Evolutionary conservation across 2,888 invertebrate genomes (phyloP).

Genomic region (Bimastos eiseni): DNA sequence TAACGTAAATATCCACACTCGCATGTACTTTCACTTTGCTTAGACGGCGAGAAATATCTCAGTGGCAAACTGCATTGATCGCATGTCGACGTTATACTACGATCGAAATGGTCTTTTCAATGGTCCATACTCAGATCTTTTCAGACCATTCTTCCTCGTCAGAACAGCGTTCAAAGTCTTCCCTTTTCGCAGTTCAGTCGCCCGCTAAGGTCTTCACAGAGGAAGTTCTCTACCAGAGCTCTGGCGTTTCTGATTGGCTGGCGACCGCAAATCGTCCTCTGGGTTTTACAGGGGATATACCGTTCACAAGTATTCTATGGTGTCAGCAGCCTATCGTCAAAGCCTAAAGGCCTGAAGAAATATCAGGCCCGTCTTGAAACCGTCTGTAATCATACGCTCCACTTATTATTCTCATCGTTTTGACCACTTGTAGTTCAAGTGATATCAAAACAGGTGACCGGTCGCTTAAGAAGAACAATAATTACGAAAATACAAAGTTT

Average conservation of each 20-base stretch:
- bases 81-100: too few relatives aligned
- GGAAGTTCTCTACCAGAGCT: not conserved
- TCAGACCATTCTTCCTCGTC: not conserved
- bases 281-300: conserved; percentile 13
- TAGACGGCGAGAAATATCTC: too few relatives aligned
- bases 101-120: too few relatives aligned
- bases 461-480: not conserved
- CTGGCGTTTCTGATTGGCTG: not conserved
- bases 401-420: not conserved
- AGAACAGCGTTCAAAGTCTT: not conserved
- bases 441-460: not conserved
- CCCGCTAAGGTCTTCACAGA: not conserved
- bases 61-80: too few relatives aligned
- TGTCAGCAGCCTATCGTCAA: not conserved
- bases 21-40: too few relatives aligned
- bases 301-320: not conserved
- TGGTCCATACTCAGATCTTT: not conserved
- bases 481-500: not conserved
- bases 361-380: not conserved
- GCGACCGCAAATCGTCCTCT: not conserved
- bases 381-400: not conserved
- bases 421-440: not conserved
- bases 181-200: not conserved
- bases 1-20: too few relatives aligned
- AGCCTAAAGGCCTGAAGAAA: not conserved